Evolutionary conservation across 2,797 vertebrate species (phyloP).

Genomic region (Prunella strophiata): DNA sequence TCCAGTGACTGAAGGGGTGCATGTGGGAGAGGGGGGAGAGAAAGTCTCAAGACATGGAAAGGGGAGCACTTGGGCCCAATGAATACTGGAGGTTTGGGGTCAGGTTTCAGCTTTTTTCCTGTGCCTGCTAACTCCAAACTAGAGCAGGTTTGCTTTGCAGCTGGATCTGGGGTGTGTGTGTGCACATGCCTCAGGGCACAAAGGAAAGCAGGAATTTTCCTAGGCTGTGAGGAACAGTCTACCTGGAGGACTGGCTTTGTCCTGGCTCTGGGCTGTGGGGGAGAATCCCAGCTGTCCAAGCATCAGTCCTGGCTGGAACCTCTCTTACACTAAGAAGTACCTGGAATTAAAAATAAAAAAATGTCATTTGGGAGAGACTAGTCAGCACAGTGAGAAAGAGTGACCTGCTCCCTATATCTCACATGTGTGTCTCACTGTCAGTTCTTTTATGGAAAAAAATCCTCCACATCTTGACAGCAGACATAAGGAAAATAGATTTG

Average conservation of each 20-base stretch:
- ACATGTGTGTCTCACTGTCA: neutral
- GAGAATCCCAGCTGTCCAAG: neutral
- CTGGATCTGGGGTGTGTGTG: neutral
- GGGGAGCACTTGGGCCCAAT: neutral
- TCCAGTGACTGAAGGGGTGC: neutral
- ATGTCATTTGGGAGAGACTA: neutral
- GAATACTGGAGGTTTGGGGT: neutral
- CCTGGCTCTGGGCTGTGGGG: neutral
- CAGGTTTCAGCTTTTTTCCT: constrained; percentile 2
- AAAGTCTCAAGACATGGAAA: neutral
- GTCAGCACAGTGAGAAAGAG: neutral
- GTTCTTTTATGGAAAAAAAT: neutral
- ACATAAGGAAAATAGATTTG: neutral
- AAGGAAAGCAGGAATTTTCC: constrained; percentile 13
- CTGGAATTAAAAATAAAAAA: neutral
- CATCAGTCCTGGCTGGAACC: neutral
- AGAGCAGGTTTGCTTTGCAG: neutral
- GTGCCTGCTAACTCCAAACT: neutral
- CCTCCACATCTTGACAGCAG: neutral
- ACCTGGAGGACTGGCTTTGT: neutral
- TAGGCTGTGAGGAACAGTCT: neutral
- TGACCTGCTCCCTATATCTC: neutral
- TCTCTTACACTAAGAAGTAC: neutral
- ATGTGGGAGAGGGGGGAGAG: neutral
- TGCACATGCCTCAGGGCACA: neutral